A percentile compares a stretch with the other conserved stretches of the same genome.
phyloP scores from a whole-genome alignment of 1,140 invertebrate genomes.

The Muscidifurax raptorellus region DNA sequence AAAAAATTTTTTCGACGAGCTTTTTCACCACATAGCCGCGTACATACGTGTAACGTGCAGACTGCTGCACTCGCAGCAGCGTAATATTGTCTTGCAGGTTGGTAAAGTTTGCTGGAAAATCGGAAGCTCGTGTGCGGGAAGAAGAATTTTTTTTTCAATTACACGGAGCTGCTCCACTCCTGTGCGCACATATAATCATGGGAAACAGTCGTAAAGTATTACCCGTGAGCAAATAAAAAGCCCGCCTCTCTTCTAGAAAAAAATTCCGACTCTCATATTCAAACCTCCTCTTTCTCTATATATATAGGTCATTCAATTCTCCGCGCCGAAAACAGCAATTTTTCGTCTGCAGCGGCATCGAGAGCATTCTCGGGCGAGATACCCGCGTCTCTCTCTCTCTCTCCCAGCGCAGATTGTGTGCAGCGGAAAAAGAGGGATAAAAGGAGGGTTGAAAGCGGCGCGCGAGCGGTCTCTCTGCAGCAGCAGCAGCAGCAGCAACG shows the following conservation, averaged over 20 bases:
- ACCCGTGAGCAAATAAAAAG: neutral
- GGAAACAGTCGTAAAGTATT: neutral
- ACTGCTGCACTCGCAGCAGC: too few relatives aligned
- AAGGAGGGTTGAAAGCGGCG: slow-evolving; percentile 51
- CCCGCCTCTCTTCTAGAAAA: too few relatives aligned
- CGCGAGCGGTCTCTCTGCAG: slow-evolving; percentile 44
- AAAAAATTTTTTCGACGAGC: neutral
- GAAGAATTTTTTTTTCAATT: neutral
- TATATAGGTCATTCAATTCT: neutral
- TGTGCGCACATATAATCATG: neutral
- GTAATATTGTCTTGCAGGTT: neutral
- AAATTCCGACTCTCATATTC: too few relatives aligned
- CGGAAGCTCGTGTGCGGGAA: neutral
- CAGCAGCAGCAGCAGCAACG: neutral
- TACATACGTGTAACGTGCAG: neutral
- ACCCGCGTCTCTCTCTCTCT: neutral
- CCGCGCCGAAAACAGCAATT: neutral
- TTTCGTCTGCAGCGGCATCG: neutral
- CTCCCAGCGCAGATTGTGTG: neutral
- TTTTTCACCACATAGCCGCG: neutral
- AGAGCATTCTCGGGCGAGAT: neutral
- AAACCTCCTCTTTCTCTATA: neutral
- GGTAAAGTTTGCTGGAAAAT: neutral
- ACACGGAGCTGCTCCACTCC: neutral
- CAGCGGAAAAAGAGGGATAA: neutral